Percentiles rank a stretch among this genome's conserved stretches.
phyloP scores from a whole-genome alignment of 2,113 vertebrate genomes.

The Pollachius pollachius region DNA sequence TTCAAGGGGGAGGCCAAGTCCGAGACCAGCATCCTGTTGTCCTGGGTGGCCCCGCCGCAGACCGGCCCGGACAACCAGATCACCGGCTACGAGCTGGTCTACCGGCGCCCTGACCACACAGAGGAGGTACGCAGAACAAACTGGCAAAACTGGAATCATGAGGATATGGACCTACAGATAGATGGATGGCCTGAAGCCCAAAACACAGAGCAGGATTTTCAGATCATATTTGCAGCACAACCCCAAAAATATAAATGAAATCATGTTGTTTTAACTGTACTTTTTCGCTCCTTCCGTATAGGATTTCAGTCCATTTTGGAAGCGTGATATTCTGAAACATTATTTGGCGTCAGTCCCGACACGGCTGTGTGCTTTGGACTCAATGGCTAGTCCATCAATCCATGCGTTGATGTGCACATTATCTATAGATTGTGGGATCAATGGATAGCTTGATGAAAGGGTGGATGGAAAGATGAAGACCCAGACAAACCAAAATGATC shows the following conservation, averaged over 20 bases:
- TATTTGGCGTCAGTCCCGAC: too few species aligned
- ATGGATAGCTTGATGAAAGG: background rate
- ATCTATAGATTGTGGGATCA: background rate
- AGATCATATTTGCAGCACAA: too few species aligned
- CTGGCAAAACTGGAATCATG: background rate
- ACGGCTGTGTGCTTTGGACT: too few species aligned
- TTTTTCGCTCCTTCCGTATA: too few species aligned
- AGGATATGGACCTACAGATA: background rate
- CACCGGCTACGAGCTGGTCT: conserved; percentile 90
- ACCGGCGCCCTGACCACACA: conserved; percentile 84
- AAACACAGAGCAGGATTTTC: too few species aligned
- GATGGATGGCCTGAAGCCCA: background rate
- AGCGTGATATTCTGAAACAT: too few species aligned
- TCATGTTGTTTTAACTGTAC: too few species aligned
- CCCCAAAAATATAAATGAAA: too few species aligned
- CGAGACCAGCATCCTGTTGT: conserved; percentile 93
- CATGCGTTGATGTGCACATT: background rate
- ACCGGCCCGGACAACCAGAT: conserved; percentile 87
- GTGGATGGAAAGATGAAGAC: background rate
- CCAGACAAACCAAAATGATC: too few species aligned
- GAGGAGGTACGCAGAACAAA: conserved; percentile 80
- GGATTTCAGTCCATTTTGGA: too few species aligned
- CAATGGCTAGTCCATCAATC: too few species aligned
- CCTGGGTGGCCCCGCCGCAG: conserved; percentile 92
- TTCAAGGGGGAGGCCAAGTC: conserved; percentile 97